These are phyloP conservation scores for Trachelus iudaicus DNA, from an alignment of 2,888 invertebrate species.

Conservation along the genomic window DNA sequence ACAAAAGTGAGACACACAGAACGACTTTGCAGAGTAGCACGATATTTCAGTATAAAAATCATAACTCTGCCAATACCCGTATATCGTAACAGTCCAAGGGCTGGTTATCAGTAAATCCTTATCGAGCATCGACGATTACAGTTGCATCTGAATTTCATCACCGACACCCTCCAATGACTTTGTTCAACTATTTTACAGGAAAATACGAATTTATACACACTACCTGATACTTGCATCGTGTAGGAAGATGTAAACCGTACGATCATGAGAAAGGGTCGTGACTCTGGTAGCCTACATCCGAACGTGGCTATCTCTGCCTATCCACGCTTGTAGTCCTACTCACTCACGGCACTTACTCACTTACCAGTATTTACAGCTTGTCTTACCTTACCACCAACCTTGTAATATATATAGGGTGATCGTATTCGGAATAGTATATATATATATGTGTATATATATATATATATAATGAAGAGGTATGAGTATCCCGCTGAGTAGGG, in stretches of 20 bases:
- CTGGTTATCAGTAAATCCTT: neutral
- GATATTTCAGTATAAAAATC: neutral
- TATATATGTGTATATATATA: too few species aligned
- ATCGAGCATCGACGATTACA: neutral
- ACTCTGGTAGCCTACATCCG: constrained; percentile 63
- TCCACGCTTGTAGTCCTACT: constrained; percentile 28
- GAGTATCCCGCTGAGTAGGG: neutral
- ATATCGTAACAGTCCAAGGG: neutral
- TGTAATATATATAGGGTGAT: neutral
- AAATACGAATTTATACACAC: neutral
- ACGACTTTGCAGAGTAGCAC: neutral
- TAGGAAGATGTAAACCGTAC: neutral
- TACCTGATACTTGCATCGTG: neutral
- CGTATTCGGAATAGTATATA: neutral
- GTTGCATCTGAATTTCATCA: neutral
- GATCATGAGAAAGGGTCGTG: constrained; percentile 44
- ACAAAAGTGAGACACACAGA: neutral
- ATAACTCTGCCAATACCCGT: neutral
- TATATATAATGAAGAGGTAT: neutral
- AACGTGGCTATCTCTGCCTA: constrained; percentile 44
- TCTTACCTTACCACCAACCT: constrained; percentile 28
- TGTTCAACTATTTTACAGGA: neutral
- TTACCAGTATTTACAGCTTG: constrained; percentile 45
- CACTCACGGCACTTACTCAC: constrained; percentile 39
- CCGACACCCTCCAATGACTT: neutral